Evolutionary conservation across 2,797 vertebrate species (phyloP).

Genomic region (Pogonophryne albipinna): DNA sequence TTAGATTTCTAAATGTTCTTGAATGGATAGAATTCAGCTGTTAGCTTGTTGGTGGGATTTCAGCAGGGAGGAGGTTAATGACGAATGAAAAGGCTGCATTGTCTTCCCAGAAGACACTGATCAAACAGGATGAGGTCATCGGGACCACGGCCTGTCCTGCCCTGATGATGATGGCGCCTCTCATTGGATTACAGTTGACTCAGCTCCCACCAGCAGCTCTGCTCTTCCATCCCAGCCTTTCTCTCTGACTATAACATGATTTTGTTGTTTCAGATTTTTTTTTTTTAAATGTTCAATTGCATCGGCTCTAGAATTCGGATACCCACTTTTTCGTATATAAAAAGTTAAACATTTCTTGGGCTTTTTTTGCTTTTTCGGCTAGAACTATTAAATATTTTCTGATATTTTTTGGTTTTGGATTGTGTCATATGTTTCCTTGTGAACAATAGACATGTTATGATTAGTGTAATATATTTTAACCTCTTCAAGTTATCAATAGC

Average conservation of each 20-base stretch:
- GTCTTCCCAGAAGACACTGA: slow-evolving; percentile 79
- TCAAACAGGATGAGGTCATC: slow-evolving; percentile 84
- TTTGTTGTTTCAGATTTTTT: no score
- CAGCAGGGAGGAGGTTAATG: slow-evolving; percentile 63
- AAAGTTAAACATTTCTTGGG: background rate
- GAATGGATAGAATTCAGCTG: slow-evolving; percentile 13
- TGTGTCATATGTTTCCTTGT: background rate
- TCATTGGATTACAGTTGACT: slow-evolving; percentile 81
- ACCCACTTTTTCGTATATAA: background rate
- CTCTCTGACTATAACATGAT: slow-evolving; percentile 4
- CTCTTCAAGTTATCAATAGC: background rate
- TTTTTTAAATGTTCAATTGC: background rate
- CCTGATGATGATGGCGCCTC: slow-evolving; percentile 76
- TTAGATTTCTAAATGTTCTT: slow-evolving; percentile 10
- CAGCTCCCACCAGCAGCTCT: slow-evolving; percentile 52
- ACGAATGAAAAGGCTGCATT: slow-evolving; percentile 78
- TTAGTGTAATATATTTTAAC: background rate
- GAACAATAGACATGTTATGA: background rate
- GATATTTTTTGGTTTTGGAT: background rate
- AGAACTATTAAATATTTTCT: background rate
- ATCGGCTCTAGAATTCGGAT: background rate
- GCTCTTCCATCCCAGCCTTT: slow-evolving; percentile 37
- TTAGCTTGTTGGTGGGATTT: slow-evolving; percentile 36
- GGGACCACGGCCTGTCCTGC: slow-evolving; percentile 65
- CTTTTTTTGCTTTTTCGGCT: background rate